Base-by-base conservation (phyloP, 2,888 invertebrate genomes). In the Sthenelais limicola region DNA sequence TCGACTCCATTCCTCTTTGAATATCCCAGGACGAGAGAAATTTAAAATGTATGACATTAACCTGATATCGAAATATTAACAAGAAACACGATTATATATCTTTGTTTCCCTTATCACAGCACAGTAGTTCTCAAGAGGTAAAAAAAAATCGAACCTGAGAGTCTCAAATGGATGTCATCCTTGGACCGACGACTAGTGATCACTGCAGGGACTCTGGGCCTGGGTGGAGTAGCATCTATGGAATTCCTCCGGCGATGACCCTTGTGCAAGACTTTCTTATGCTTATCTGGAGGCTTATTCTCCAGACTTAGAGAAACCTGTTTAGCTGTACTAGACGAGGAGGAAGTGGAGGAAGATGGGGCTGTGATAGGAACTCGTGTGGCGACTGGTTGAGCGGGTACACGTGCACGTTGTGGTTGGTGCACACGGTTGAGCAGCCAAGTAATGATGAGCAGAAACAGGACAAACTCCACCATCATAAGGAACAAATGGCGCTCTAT, bases 401-500 rank as follows among this genome's bases (percentile, higher is more conserved):
- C 35, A 0, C 9, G n/a, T 1, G 21, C 33, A 35, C 51, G 33
- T n/a, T n/a, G 32, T 1, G 30, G 28, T 1, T 26, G 2, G 18
- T 28, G 49, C 2, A 51, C 33, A 3, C 68, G 26, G 58, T 68
- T 68, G 15, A 74, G 72, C 21, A 70, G 74, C 70, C 70, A 77
- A 2, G 71, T 51, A 3, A 76, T 30, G 33, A 74, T 48, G 15
- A 72, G 26, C n/a, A 73, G 18, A 48, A 78, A 77, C 28, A 76
- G 30, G 21, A 49, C 26, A 15, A 62, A 56, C 51, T 78, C 78
- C 1, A 76, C 28, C 12, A 72, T 28, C 72, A 78, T 74, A 70
- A 78, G 69, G 38, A 52, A 56, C 43, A 78, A 43, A 66, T 78
- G 78, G 38, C 76, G 73, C 75, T 78, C 76, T n/a, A 78, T 73